Percentiles rank a stretch among this genome's conserved stretches.
These are phyloP conservation scores for Serranus cabrilla DNA, from an alignment of 2,797 vertebrate species.

Conservation along the genomic window DNA sequence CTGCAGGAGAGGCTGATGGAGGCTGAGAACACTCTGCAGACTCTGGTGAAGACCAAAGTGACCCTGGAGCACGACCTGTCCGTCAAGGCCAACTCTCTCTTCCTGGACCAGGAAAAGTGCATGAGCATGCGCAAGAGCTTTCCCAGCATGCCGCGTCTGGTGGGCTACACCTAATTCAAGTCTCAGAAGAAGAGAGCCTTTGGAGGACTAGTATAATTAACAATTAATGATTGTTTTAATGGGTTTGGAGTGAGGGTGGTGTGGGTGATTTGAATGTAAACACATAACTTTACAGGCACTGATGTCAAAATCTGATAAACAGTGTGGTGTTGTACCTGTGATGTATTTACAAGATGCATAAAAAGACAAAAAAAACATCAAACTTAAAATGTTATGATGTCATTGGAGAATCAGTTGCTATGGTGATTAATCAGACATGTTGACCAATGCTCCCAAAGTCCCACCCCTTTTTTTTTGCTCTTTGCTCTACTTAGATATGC, in stretches of 20 bases:
- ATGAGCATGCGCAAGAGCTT: slow-evolving; percentile 94
- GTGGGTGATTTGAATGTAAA: slow-evolving; percentile 19
- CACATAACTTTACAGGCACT: not conserved
- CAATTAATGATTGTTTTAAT: not conserved
- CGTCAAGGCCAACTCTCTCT: slow-evolving; percentile 93
- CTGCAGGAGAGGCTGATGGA: slow-evolving; percentile 91
- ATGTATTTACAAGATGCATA: slow-evolving; percentile 5
- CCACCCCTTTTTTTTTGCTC: too few species aligned
- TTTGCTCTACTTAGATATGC: too few species aligned
- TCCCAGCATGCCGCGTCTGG: slow-evolving; percentile 90
- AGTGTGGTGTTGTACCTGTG: not conserved
- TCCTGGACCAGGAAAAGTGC: slow-evolving; percentile 96
- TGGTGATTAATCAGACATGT: not conserved
- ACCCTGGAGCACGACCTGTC: slow-evolving; percentile 92
- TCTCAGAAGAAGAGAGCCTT: not conserved
- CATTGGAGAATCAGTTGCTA: not conserved
- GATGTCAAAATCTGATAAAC: not conserved
- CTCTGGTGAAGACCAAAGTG: slow-evolving; percentile 89
- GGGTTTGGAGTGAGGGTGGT: slow-evolving; percentile 31
- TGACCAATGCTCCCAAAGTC: too few species aligned
- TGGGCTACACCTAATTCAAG: slow-evolving; percentile 86
- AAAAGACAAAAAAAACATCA: not conserved
- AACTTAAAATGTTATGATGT: slow-evolving; percentile 1
- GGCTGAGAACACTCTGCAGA: slow-evolving; percentile 90
- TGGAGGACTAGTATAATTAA: not conserved